A percentile compares a stretch with the other conserved stretches of the same genome.
Conservation (phyloP, 2,888 invertebrate species). For the Thera obeliscata region DNA sequence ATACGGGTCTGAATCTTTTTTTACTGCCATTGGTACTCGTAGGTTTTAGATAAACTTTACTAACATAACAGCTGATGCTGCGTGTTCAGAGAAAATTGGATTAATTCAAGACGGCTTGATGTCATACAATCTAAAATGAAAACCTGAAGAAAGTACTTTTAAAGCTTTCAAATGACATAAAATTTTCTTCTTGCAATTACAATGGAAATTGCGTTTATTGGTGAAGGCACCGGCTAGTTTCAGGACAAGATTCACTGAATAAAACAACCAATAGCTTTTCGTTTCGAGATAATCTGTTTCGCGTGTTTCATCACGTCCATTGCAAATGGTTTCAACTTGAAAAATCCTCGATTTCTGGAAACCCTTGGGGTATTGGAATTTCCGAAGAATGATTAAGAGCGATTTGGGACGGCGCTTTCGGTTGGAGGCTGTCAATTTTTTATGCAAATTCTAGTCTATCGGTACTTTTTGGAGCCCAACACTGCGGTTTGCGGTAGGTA, state of each 20-base stretch:
- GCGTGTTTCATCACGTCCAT: conserved; percentile 9
- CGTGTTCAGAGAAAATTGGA: no score
- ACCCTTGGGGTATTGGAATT: conserved; percentile 52
- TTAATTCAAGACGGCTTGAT: no score
- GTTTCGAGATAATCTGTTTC: not conserved
- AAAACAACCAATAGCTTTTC: not conserved
- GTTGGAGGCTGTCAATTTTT: conserved; percentile 57
- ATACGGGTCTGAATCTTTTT: not conserved
- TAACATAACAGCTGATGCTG: no score
- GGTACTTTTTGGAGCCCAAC: conserved; percentile 32
- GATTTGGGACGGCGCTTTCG: conserved; percentile 50
- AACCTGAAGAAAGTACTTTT: not conserved
- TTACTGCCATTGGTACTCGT: not conserved
- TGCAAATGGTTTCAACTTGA: conserved; percentile 25
- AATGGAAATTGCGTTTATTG: not conserved
- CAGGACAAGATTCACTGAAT: not conserved
- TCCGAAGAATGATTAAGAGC: conserved; percentile 57
- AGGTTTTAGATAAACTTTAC: not conserved
- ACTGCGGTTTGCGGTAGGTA: conserved; percentile 7
- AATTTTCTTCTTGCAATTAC: not conserved
- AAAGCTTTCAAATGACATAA: not conserved
- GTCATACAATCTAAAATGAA: no score
- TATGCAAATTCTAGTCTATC: conserved; percentile 55
- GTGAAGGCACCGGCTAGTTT: not conserved
- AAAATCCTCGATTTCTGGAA: conserved; percentile 31